These are phyloP conservation scores for Crenichthys baileyi DNA, from an alignment of 2,797 vertebrate genomes.

Conservation along the genomic window DNA sequence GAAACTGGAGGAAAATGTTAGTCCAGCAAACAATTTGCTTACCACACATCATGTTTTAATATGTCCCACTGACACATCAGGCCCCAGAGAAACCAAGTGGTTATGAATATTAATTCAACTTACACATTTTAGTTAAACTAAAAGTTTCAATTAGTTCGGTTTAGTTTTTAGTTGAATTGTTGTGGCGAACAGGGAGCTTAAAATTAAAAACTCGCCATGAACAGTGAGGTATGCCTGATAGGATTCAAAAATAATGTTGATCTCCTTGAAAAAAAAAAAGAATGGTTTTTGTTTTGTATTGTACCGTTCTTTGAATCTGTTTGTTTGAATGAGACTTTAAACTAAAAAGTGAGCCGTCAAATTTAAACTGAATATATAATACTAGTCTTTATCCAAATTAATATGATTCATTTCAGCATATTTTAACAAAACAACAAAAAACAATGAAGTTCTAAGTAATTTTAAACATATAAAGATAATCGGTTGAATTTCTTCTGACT, in stretches of 20 bases:
- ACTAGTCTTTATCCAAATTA: not conserved
- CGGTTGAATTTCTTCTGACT: not conserved
- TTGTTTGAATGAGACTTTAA: not conserved
- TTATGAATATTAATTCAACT: not conserved
- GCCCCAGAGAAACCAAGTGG: not conserved
- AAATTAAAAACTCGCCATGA: not conserved
- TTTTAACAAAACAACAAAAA: not conserved
- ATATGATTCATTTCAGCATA: not conserved
- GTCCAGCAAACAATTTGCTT: not conserved
- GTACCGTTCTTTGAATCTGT: not conserved
- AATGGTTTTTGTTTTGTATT: not conserved
- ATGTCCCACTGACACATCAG: not conserved
- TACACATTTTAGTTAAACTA: not conserved
- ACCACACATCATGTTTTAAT: not conserved
- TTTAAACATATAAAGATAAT: not conserved
- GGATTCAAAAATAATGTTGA: not conserved
- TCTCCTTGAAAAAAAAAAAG: not conserved
- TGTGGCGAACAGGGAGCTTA: not conserved
- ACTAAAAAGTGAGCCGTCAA: not conserved
- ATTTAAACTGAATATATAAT: not conserved
- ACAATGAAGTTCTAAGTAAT: not conserved
- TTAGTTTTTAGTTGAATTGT: not conserved
- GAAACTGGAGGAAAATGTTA: constrained; percentile 93
- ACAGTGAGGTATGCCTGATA: not conserved
- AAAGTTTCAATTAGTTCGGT: too few species aligned